Conservation (phyloP, 1,140 invertebrate genomes). For the Drosophila santomea region DNA sequence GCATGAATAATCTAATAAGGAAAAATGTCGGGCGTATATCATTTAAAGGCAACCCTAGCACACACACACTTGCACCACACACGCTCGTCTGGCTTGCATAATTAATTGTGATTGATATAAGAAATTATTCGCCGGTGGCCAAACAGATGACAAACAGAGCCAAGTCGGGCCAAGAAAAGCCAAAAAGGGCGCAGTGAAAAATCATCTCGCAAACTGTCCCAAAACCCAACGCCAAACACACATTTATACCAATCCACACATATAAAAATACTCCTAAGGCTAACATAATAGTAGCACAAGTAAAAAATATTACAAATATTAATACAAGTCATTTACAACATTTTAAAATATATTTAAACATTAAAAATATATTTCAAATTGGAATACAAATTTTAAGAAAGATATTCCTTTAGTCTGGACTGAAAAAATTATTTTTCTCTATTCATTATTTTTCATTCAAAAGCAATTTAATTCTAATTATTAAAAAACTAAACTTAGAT, state of each 20-base stretch:
- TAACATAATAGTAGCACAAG: background rate
- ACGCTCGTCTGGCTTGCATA: conserved; percentile 44
- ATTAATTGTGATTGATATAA: conserved; percentile 83
- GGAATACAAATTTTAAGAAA: no score
- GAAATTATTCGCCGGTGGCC: conserved; percentile 72
- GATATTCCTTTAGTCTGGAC: no score
- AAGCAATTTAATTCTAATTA: no score
- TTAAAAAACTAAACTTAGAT: no score
- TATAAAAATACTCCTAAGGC: background rate
- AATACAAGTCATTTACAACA: no score
- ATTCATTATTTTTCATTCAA: no score
- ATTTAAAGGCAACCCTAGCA: conserved; percentile 43
- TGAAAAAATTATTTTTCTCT: no score
- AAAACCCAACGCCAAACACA: conserved; percentile 35
- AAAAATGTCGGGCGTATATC: conserved; percentile 62
- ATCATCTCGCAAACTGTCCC: conserved; percentile 78
- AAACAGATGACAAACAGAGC: conserved; percentile 60
- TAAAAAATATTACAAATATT: no score
- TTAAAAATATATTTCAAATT: no score
- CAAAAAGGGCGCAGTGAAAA: conserved; percentile 74
- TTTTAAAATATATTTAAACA: no score
- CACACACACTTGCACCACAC: conserved; percentile 7
- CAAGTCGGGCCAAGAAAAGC: conserved; percentile 27
- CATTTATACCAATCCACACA: conserved; percentile 31
- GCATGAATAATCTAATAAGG: conserved; percentile 74